Evolutionary conservation across 2,797 vertebrate genomes (phyloP).

Genomic region (Sciaenops ocellatus): DNA sequence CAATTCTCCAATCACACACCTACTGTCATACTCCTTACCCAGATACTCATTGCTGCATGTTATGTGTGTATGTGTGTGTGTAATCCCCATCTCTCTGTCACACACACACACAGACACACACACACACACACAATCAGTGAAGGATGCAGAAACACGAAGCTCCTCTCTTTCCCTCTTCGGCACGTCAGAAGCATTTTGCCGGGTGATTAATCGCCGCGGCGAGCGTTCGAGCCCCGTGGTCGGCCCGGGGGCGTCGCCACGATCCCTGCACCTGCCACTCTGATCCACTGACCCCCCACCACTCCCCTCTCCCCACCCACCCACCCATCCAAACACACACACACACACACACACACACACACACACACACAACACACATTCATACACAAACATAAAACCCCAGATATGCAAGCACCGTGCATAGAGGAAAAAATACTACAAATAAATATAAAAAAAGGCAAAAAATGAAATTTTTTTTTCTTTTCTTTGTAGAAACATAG

Average conservation of each 20-base stretch:
- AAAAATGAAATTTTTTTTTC: too few relatives aligned
- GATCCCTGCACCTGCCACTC: constrained; percentile 79
- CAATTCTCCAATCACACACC: background rate
- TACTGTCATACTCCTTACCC: background rate
- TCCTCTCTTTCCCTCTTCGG: constrained; percentile 70
- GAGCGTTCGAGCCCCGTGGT: constrained; percentile 69
- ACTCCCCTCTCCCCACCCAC: constrained; percentile 34
- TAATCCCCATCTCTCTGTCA: constrained; percentile 10
- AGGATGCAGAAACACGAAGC: constrained; percentile 71
- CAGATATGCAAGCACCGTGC: constrained; percentile 20
- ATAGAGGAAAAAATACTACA: background rate
- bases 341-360: constrained; percentile 23
- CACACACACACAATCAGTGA: constrained; percentile 53
- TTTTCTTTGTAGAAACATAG: background rate
- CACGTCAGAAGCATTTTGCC: constrained; percentile 82
- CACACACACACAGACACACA: constrained; percentile 31
- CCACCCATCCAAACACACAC: constrained; percentile 4
- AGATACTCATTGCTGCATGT: constrained; percentile 5
- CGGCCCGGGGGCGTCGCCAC: constrained; percentile 68
- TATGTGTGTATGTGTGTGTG: constrained; percentile 13
- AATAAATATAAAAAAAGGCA: background rate
- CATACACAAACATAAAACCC: constrained; percentile 29
- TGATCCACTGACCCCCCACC: constrained; percentile 65
- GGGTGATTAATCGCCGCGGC: constrained; percentile 79
- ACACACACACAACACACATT: constrained; percentile 23